Evolutionary conservation across 1,140 invertebrate species (phyloP), one percentile per base, ranked within the genome.

Genomic region (Diorhabda elongata): DNA sequence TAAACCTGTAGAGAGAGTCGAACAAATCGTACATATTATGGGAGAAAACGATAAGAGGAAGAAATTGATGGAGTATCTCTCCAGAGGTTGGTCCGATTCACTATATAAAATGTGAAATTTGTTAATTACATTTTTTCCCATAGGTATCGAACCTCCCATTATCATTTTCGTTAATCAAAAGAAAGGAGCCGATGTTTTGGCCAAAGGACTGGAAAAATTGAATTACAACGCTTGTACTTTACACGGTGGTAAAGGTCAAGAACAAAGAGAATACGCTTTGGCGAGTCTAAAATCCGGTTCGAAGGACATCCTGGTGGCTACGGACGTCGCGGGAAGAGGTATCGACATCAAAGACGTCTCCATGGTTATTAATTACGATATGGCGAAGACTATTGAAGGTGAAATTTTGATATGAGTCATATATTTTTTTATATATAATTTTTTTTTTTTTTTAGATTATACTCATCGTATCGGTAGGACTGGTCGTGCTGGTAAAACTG

Each of bases 81-180:
- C 90, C 70, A 86, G 90, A 67, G 65, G 65, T 67, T 44, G 2
- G 47, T 11, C n/a, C 2, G 6, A 2, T 52, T n/a, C 26, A 26
- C 7, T 43, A 44, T 62, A 44, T 11, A 7, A 8, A 11, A n/a
- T n/a, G 61, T 42, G 5, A 44, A 60, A n/a, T 60, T 26, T 26
- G 11, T 11, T 26, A 11, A 60, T 59, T 2, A 6, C 7, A 11
- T 60, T 60, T 64, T 9, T 56, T 42, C 8, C n/a, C n/a, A 2
- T 52, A 64, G 92, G 93, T 5, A 89, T 98, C 57, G 95, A 97
- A 80, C 97, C 97, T 3, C 98, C 98, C 2, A 92, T 99, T 64
- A 99, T 99, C 76, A 99, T 99, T 77, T 99, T 99, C 79, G 98
- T 99, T 72, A 99, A 99, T 83, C 97, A 99, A 83, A 99, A 99